Percentiles rank a stretch among this genome's conserved stretches.
These are phyloP conservation scores for Cynopterus sphinx DNA, from an alignment of 2,797 vertebrate species.

Conservation along the genomic window DNA sequence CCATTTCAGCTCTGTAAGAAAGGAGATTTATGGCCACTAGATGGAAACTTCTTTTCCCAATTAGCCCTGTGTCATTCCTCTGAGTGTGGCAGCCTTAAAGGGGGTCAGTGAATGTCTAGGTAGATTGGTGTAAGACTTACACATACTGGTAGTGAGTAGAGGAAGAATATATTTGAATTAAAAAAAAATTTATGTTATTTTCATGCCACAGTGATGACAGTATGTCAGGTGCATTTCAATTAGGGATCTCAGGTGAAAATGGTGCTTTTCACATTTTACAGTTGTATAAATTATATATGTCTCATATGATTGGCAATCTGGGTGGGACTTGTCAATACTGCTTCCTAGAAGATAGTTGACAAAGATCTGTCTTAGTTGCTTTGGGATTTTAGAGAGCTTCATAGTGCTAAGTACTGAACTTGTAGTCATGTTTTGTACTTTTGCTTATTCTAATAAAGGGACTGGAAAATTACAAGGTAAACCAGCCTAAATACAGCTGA, in stretches of 20 bases:
- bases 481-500: background rate
- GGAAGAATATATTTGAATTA: background rate
- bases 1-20: background rate
- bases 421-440: conserved; percentile 7
- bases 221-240: background rate
- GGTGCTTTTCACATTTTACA: background rate
- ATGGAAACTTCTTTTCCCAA: background rate
- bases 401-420: background rate
- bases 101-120: background rate
- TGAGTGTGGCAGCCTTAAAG: background rate
- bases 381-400: conserved; percentile 11
- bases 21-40: background rate
- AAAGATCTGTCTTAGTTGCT: conserved; percentile 1
- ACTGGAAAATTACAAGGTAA: conserved; percentile 45
- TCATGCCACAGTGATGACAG: background rate
- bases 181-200: background rate
- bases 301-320: background rate
- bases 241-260: conserved; percentile 11
- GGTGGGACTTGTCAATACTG: background rate
- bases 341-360: background rate
- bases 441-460: conserved; percentile 37
- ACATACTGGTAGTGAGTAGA: background rate
- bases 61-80: background rate
- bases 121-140: background rate
- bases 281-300: background rate